Evolutionary conservation across 2,888 invertebrate genomes (phyloP), one percentile per base, ranked within the genome.

Genomic region (Dicyrtoma fusca): DNA sequence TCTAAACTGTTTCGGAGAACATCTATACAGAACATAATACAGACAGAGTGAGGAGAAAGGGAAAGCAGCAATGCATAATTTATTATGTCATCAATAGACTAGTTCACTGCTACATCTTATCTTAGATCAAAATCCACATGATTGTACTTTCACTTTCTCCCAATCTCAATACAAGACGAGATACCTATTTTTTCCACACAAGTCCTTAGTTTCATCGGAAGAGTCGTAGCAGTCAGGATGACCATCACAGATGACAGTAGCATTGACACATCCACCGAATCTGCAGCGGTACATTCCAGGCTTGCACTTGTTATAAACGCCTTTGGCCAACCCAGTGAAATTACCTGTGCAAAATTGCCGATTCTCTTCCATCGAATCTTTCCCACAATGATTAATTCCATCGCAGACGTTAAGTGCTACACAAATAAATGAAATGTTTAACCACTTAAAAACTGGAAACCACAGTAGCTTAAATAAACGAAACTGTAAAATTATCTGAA

Each of bases 281-380:
- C 79, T 68, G 63, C 79, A 79, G 1, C 70, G 53, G 49, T 75
- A 79, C 77, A 76, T 77, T 51, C 79, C 79, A 25, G 79, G 74
- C 44, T 73, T 65, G 44, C 79, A 79, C 8, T 75, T 74, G 21
- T 59, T 70, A 8, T 71, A 61, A 74, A 79, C 65, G 51, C 64
- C 70, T 53, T 75, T 75, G 17, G 75, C 73, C 8, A 79, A 59
- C 14, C 72, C 74, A 6, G 62, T 64, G 19, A 61, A 79, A 34
- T 77, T 79, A 14, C 79, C 79, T n/a, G 57, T 59, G 61, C 79
- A 79, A 71, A 79, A 76, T 13, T 69, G 62, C 13, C 59, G 11
- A 49, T 76, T 75, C 72, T 79, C 79, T 53, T 79, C 79, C 6
- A 70, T 71, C n/a, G 69, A 71, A 51, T 76, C 78, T 53, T 75